A percentile compares a stretch with the other conserved stretches of the same genome.
Conservation (phyloP, 2,113 vertebrate genomes). For the Solenodon paradoxus region DNA sequence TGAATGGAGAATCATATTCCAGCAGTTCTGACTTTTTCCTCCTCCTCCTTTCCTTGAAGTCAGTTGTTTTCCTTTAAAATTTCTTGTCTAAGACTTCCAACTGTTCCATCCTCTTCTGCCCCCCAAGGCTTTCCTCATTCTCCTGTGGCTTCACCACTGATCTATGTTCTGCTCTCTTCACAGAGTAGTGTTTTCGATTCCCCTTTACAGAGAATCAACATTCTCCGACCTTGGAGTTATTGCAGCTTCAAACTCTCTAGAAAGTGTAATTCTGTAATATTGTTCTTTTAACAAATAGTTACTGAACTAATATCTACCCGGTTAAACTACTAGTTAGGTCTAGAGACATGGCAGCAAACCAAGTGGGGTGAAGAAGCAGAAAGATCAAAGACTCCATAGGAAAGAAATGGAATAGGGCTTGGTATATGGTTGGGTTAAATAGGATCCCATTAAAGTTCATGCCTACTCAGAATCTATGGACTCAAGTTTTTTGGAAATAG, state of each 20-base stretch:
- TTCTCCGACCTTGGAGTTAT: not conserved
- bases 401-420: not conserved
- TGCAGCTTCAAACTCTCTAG: not conserved
- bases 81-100: not conserved
- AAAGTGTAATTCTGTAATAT: not conserved
- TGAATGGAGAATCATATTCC: not conserved
- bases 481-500: not conserved
- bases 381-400: not conserved
- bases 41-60: not conserved
- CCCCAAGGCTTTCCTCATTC: not conserved
- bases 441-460: not conserved
- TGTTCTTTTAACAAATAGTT: constrained; percentile 10
- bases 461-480: not conserved
- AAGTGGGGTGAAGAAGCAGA: not conserved
- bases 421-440: not conserved
- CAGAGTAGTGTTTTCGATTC: not conserved
- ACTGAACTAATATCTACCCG: not conserved
- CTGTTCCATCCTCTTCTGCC: not conserved
- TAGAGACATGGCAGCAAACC: not conserved
- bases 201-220: not conserved
- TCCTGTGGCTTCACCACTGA: not conserved
- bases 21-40: not conserved
- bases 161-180: not conserved
- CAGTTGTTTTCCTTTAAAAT: not conserved
- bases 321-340: not conserved